Evolutionary conservation across 2,113 vertebrate genomes (phyloP), one percentile per base, ranked within the genome.

Genomic region (Ceuthmochares aereus): DNA sequence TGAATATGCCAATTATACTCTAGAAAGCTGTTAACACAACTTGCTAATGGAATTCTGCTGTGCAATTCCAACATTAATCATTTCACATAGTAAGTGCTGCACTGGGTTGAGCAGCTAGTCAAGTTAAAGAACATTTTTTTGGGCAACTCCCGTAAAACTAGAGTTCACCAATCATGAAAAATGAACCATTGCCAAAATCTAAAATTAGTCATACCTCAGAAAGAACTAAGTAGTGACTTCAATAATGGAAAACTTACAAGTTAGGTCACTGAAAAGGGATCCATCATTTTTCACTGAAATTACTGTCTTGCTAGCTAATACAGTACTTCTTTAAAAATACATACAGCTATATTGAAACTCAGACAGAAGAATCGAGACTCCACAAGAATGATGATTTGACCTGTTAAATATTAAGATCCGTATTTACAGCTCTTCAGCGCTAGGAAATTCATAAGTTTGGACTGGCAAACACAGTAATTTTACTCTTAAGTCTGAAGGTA

Each of bases 371-470:
- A 94, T 2, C 90, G 90, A 84, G 93, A 86, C 83, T 87, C 80
- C 9, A 5, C 19, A 67, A 97, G 97, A 98, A 76, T 87, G 93
- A 98, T 97, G 84, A 94, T 54, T 60, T 23, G 14, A 74, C 80
- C 79, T 89, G 95, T 97, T 98, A 98, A 98, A 98, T 98, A 98
- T 98, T 98, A 96, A 98, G 97, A 96, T 84, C 81, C 58, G 14
- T 98, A 97, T 98, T 97, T 97, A 97, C 97, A 94, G 94, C 89
- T 94, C 76, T 76, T 81, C 76, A 43, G 75, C 82, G 79, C 27
- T 32, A 70, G 68, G 67, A 90, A 75, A n/a, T 86, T 8, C 26
- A 0, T 40, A 73, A 43, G 4, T 66, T 79, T 73, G 68, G 63
- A 43, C 75, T 84, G 64, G 73, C 60, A 96, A 94, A 89, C 49